A percentile compares a stretch with the other conserved stretches of the same genome.
Conservation (phyloP, 2,113 vertebrate genomes). For the Sialia sialis region DNA sequence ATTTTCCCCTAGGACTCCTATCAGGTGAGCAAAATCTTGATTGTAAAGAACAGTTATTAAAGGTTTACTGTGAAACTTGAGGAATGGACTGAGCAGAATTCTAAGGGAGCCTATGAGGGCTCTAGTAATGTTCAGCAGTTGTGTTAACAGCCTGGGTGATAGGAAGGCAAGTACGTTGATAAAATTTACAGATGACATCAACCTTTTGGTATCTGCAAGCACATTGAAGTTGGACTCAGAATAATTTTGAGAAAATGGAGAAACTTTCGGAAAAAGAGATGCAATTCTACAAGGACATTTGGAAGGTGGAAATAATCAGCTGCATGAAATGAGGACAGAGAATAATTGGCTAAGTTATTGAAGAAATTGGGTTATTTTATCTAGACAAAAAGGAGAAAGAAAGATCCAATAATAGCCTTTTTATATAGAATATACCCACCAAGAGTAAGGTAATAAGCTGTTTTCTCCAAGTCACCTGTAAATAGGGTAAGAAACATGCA, state of each 20-base stretch:
- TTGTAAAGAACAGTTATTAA: not conserved
- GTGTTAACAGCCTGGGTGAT: not conserved
- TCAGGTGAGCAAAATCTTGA: not conserved
- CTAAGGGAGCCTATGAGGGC: not conserved
- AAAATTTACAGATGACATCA: conserved; percentile 22
- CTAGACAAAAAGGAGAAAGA: not conserved
- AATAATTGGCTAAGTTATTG: not conserved
- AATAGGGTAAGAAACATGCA: not conserved
- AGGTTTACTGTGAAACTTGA: not conserved
- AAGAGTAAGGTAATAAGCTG: not conserved
- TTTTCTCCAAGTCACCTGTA: not conserved
- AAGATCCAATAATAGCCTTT: not conserved
- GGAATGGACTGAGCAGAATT: not conserved
- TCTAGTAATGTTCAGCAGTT: not conserved
- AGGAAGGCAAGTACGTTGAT: not conserved
- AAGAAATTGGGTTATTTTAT: not conserved
- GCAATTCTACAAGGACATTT: not conserved
- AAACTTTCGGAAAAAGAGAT: not conserved
- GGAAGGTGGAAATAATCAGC: not conserved
- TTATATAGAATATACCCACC: not conserved
- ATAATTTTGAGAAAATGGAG: not conserved
- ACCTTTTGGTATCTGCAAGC: not conserved
- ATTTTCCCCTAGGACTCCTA: not conserved
- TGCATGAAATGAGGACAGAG: not conserved
- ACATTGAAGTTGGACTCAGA: not conserved